phyloP scores from a whole-genome alignment of 2,113 vertebrate genomes.

The Labeo rohita region DNA sequence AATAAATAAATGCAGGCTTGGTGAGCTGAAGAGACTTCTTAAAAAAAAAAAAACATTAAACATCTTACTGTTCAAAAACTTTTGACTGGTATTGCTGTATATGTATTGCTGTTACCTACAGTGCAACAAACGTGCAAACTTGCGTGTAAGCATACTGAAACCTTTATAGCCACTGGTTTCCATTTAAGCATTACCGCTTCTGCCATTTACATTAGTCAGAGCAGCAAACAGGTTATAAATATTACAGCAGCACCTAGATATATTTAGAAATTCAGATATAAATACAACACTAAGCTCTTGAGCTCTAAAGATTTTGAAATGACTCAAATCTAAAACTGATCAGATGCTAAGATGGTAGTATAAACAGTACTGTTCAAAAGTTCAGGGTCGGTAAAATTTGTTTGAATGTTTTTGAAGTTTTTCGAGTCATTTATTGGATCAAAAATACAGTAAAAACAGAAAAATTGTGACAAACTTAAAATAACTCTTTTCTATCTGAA shows the following conservation, averaged over 20 bases:
- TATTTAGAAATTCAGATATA: slow-evolving; percentile 1
- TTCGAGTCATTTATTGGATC: background rate
- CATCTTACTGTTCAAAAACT: no score
- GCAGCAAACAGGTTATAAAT: slow-evolving; percentile 3
- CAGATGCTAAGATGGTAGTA: background rate
- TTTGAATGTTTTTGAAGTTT: background rate
- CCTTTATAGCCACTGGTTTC: background rate
- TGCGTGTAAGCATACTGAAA: background rate
- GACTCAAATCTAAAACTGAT: background rate
- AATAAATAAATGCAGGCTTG: no score
- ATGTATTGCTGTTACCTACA: background rate
- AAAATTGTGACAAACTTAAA: background rate
- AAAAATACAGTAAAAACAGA: background rate
- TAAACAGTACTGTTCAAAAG: background rate
- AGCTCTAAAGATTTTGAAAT: background rate
- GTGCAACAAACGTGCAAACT: background rate
- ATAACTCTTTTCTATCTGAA: no score
- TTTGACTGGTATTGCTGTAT: background rate
- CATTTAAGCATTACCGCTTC: background rate
- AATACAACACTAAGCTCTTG: background rate
- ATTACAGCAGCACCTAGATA: background rate
- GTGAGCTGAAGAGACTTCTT: no score
- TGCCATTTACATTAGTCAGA: background rate
- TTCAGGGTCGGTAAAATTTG: background rate
- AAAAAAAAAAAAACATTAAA: no score